Evolutionary conservation across 2,888 invertebrate genomes (phyloP).

Genomic region (Trichogramma dendrolimi): DNA sequence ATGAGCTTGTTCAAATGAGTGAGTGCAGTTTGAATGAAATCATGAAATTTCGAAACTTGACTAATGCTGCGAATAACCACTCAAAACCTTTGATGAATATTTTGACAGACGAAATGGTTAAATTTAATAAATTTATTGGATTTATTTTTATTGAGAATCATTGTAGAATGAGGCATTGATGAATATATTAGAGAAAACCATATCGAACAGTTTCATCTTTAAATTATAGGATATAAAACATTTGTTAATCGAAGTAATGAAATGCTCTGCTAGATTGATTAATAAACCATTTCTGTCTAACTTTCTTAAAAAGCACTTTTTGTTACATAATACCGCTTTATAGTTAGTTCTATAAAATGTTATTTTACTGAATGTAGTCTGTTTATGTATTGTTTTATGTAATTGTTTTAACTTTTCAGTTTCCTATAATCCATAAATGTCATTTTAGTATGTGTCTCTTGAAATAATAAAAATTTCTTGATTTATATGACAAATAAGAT

Average conservation of each 20-base stretch:
- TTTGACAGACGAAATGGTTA: neutral
- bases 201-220: constrained; percentile 29
- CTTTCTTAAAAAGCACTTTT: constrained; percentile 23
- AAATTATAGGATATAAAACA: constrained; percentile 23
- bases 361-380: constrained; percentile 30
- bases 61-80: constrained; percentile 17
- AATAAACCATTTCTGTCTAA: constrained; percentile 26
- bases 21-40: constrained; percentile 15
- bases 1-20: constrained; percentile 14
- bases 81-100: neutral
- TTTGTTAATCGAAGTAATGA: constrained; percentile 25
- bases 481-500: too few species aligned
- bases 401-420: constrained; percentile 20
- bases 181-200: constrained; percentile 27
- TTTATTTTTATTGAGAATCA: constrained; percentile 16
- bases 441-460: constrained; percentile 8
- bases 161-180: constrained; percentile 20
- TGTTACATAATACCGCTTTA: constrained; percentile 31
- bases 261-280: constrained; percentile 28
- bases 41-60: constrained; percentile 28
- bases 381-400: constrained; percentile 23
- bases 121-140: neutral
- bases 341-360: constrained; percentile 32
- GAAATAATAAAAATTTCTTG: too few species aligned
- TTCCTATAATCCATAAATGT: constrained; percentile 17